Evolutionary conservation across 2,113 vertebrate genomes (phyloP).

Genomic region (Varanus komodoensis): DNA sequence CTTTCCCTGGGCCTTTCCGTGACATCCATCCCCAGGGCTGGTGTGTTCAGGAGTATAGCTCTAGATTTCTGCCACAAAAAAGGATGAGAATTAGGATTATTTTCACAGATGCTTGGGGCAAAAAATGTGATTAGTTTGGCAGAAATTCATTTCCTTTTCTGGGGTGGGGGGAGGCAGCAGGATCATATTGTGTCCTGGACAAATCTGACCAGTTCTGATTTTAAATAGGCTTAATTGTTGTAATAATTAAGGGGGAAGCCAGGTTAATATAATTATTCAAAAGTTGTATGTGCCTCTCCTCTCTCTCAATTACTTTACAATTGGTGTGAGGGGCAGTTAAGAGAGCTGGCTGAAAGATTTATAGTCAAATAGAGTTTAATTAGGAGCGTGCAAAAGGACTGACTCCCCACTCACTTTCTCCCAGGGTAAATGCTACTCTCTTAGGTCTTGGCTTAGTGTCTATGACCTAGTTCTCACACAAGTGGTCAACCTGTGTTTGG

Average conservation of each 20-base stretch:
- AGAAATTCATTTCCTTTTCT: constrained; percentile 40
- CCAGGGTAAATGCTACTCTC: not conserved
- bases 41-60: not conserved
- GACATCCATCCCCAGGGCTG: not conserved
- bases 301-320: constrained; percentile 68
- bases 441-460: not conserved
- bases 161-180: not conserved
- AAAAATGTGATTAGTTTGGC: constrained; percentile 74
- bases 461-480: not conserved
- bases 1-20: not conserved
- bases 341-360: constrained; percentile 59
- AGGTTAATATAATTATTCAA: constrained; percentile 63
- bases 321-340: not conserved
- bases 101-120: constrained; percentile 65
- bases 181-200: constrained; percentile 56
- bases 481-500: not conserved
- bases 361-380: constrained; percentile 66
- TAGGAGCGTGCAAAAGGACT: constrained; percentile 52
- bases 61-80: constrained; percentile 57
- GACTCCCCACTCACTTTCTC: not conserved
- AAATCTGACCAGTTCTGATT: constrained; percentile 35
- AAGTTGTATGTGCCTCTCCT: constrained; percentile 7
- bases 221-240: constrained; percentile 66
- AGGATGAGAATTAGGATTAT: constrained; percentile 74
- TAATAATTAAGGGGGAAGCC: constrained; percentile 41